Conservation (phyloP, 2,888 invertebrate genomes). For the Mythimna ferrago region DNA sequence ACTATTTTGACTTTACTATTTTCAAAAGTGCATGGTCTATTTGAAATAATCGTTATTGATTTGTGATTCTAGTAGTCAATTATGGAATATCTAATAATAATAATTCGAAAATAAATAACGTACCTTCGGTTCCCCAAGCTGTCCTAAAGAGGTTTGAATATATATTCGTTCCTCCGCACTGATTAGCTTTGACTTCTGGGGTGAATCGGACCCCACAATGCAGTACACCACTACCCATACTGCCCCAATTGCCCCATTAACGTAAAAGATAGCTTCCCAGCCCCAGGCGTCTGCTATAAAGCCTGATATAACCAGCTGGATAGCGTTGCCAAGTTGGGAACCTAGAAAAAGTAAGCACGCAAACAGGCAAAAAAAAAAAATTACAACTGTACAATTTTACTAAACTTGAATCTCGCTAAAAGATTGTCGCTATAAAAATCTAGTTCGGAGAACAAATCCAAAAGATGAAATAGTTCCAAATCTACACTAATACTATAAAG, state of each 20-base stretch:
- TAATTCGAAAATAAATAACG: background rate
- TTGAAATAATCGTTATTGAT: no score
- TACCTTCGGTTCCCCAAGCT: constrained; percentile 77
- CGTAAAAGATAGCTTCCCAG: constrained; percentile 93
- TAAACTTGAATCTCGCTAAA: no score
- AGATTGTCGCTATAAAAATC: no score
- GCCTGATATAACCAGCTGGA: constrained; percentile 89
- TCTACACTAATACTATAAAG: no score
- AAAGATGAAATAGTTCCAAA: no score
- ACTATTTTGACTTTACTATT: no score
- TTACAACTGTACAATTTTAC: no score
- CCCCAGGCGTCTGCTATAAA: constrained; percentile 85
- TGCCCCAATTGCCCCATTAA: constrained; percentile 89
- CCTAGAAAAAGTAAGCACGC: constrained; percentile 75
- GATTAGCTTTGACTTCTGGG: constrained; percentile 90
- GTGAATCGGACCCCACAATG: constrained; percentile 92
- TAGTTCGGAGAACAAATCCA: no score
- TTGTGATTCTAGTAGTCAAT: no score
- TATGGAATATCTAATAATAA: no score
- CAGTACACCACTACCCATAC: constrained; percentile 90
- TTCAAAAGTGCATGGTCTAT: no score
- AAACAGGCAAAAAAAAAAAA: no score
- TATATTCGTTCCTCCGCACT: constrained; percentile 92
- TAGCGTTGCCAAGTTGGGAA: constrained; percentile 90
- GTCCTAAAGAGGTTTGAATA: constrained; percentile 90